phyloP scores from a whole-genome alignment of 1,140 invertebrate species.

The Bombyx mandarina region DNA sequence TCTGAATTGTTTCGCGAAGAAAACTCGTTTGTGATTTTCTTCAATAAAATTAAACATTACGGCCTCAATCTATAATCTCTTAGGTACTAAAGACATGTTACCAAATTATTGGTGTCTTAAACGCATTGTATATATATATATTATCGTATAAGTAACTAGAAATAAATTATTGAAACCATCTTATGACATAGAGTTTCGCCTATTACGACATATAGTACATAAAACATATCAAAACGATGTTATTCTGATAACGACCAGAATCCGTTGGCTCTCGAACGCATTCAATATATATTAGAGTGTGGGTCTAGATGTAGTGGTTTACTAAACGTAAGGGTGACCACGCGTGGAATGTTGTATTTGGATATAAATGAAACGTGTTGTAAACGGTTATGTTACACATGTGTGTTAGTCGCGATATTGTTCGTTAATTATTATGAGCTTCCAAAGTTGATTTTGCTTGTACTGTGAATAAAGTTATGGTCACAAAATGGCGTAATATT shows the following conservation, averaged over 20 bases:
- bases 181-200: slow-evolving; percentile 41
- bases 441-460: slow-evolving; percentile 45
- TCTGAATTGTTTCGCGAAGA: no score
- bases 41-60: no score
- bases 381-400: no score
- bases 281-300: background rate
- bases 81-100: slow-evolving; percentile 28
- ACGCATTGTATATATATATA: slow-evolving; percentile 28
- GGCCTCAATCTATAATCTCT: slow-evolving; percentile 28
- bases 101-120: slow-evolving; percentile 43
- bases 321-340: background rate
- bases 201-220: slow-evolving; percentile 56
- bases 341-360: no score
- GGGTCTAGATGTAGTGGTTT: slow-evolving; percentile 2
- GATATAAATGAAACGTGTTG: no score
- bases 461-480: slow-evolving; percentile 15
- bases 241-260: slow-evolving; percentile 5
- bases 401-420: no score
- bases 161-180: slow-evolving; percentile 22
- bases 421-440: slow-evolving; percentile 20
- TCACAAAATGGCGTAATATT: slow-evolving; percentile 41
- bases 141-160: slow-evolving; percentile 19
- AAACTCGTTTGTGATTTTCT: no score
- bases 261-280: background rate
- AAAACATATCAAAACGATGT: slow-evolving; percentile 54